Evolutionary conservation across 2,113 vertebrate genomes (phyloP), one percentile per base, ranked within the genome.

Genomic region (Diglossa brunneiventris): DNA sequence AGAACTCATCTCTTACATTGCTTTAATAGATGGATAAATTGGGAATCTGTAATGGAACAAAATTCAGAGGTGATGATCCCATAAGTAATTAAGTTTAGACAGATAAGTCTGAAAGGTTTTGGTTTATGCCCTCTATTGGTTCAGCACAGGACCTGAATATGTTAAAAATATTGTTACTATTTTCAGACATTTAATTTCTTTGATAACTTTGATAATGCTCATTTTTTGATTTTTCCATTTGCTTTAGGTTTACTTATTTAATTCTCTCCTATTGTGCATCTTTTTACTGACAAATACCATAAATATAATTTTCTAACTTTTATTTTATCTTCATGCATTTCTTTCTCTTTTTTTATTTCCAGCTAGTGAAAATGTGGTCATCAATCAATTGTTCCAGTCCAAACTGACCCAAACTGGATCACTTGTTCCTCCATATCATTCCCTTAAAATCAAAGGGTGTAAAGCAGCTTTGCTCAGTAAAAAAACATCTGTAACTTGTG

Each of bases 361-460:
- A 99, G 99, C 99, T 88, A 99, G 99, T 96, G 99, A 99, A 98
- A 99, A 98, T 37, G 97, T 99, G 69, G 97, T 99, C 93, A 97
- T 99, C 97, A 98, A 98, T 96, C 99, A 99, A 49, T 97, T 99
- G 97, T 99, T 99, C 97, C 99, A 98, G 97, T 98, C 98, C 89
- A 99, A 99, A 95, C 95, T 99, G 98, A 99, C 99, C 78, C 99
- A 98, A 84, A 99, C 98, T 13, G 99, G 99, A 88, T 99, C 99
- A 37, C 98, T 99, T 95, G 87, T 99, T 83, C 98, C 98, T 69
- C 97, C 98, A 21, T 98, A 91, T 89, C 97, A 98, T 89, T 97
- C 97, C 56, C 92, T 98, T 56, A 98, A 98, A 87, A 97, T 98
- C 58, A 97, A 96, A 93, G 98, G 98, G 49, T 97, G 98, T 84